phyloP scores from a whole-genome alignment of 1,140 invertebrate species.

The Nasonia longicornis region DNA sequence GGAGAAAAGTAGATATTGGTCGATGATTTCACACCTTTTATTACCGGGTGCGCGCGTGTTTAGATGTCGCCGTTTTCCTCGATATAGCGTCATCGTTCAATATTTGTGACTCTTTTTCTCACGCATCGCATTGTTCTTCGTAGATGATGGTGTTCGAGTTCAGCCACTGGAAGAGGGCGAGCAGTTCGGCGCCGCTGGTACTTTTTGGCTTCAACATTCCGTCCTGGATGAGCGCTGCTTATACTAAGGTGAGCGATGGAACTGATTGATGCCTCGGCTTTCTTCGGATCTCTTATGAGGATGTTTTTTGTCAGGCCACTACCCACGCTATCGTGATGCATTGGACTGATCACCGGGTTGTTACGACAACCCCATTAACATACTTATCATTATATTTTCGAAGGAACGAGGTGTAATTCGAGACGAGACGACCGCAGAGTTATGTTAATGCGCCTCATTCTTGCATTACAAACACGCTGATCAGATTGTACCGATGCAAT shows the following conservation, averaged over 20 bases:
- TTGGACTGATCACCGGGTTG: background rate
- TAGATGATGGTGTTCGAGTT: slow-evolving; percentile 78
- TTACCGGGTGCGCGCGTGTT: too few relatives aligned
- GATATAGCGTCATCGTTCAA: too few relatives aligned
- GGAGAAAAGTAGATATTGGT: too few relatives aligned
- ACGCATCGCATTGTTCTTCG: slow-evolving; percentile 51
- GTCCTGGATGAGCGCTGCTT: slow-evolving; percentile 79
- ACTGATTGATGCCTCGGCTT: background rate
- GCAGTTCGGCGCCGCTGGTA: slow-evolving; percentile 63
- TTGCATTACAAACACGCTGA: background rate
- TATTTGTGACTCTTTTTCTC: background rate
- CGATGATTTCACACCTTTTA: too few relatives aligned
- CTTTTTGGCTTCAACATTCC: slow-evolving; percentile 74
- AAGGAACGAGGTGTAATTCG: background rate
- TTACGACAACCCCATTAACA: too few relatives aligned
- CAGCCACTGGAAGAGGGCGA: slow-evolving; percentile 68
- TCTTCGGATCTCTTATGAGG: background rate
- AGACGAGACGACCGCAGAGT: background rate
- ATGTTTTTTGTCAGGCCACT: background rate
- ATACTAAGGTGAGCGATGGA: slow-evolving; percentile 68
- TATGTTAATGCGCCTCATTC: background rate
- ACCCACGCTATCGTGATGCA: background rate
- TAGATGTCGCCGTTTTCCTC: too few relatives aligned
- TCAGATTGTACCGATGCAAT: background rate
- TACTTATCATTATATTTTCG: too few relatives aligned